phyloP scores from a whole-genome alignment of 2,113 vertebrate genomes.

The Petroica traversi region DNA sequence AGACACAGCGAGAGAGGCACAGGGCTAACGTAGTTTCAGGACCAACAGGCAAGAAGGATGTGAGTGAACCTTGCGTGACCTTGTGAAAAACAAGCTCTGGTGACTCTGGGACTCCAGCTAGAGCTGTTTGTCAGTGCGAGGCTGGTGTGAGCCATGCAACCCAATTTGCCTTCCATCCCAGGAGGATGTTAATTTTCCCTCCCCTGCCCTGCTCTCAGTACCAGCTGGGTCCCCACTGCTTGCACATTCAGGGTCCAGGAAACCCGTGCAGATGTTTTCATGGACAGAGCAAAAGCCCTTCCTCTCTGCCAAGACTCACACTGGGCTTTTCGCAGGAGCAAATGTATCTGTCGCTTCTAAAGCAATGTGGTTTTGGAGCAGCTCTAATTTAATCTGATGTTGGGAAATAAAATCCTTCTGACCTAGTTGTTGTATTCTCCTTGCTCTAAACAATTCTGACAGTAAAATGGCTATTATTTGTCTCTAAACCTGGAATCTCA shows the following conservation, averaged over 20 bases:
- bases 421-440: slow-evolving; percentile 32
- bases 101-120: background rate
- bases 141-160: background rate
- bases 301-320: slow-evolving; percentile 55
- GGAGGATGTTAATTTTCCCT: background rate
- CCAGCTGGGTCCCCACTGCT: slow-evolving; percentile 27
- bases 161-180: background rate
- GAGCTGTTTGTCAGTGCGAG: background rate
- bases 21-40: background rate
- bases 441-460: slow-evolving; percentile 45
- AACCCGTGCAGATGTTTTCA: slow-evolving; percentile 35
- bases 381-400: slow-evolving; percentile 63
- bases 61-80: background rate
- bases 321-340: slow-evolving; percentile 47
- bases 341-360: slow-evolving; percentile 55
- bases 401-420: slow-evolving; percentile 57
- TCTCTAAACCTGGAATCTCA: slow-evolving; percentile 8
- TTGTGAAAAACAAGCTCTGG: slow-evolving; percentile 6
- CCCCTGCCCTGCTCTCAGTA: background rate
- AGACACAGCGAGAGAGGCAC: background rate
- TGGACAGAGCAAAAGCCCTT: slow-evolving; percentile 14
- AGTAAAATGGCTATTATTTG: slow-evolving; percentile 35
- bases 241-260: slow-evolving; percentile 5
- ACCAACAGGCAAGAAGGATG: background rate
- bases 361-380: slow-evolving; percentile 50